phyloP scores from a whole-genome alignment of 2,888 invertebrate species.

The Xylophagus ater region DNA sequence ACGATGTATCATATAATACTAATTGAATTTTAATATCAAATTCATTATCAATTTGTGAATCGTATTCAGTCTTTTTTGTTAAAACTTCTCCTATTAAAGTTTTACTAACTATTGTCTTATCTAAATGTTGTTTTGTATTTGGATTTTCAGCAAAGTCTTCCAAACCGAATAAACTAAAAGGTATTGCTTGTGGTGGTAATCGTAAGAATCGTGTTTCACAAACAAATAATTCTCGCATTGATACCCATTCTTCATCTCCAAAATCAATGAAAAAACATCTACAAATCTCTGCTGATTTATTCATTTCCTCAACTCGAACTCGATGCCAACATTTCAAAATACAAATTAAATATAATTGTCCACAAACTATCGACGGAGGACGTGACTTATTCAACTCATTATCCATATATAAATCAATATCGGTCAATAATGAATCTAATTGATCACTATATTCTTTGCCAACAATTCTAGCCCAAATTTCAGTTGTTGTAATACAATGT shows the following conservation, averaged over 20 bases:
- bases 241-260: slow-evolving; percentile 54
- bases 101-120: slow-evolving; percentile 41
- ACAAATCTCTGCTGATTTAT: slow-evolving; percentile 39
- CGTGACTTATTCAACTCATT: slow-evolving; percentile 22
- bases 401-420: slow-evolving; percentile 41
- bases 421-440: slow-evolving; percentile 42
- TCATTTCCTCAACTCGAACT: slow-evolving; percentile 42
- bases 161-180: slow-evolving; percentile 55
- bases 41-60: slow-evolving; percentile 20
- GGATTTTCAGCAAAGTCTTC: slow-evolving; percentile 49
- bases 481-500: slow-evolving; percentile 48
- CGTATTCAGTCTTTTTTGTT: slow-evolving; percentile 30
- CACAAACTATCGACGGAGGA: slow-evolving; percentile 22
- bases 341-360: slow-evolving; percentile 35
- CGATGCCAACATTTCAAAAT: slow-evolving; percentile 47
- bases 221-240: slow-evolving; percentile 45
- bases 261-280: slow-evolving; percentile 62
- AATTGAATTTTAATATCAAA: slow-evolving; percentile 42
- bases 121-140: slow-evolving; percentile 31
- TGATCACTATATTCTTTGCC: slow-evolving; percentile 50
- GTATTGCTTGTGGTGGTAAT: slow-evolving; percentile 61
- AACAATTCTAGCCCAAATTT: slow-evolving; percentile 56
- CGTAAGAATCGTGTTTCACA: slow-evolving; percentile 52
- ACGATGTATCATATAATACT: slow-evolving; percentile 54
- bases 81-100: slow-evolving; percentile 47